These are phyloP conservation scores for Phortica okadai DNA, from an alignment of 2,888 invertebrate species.

Conservation along the genomic window DNA sequence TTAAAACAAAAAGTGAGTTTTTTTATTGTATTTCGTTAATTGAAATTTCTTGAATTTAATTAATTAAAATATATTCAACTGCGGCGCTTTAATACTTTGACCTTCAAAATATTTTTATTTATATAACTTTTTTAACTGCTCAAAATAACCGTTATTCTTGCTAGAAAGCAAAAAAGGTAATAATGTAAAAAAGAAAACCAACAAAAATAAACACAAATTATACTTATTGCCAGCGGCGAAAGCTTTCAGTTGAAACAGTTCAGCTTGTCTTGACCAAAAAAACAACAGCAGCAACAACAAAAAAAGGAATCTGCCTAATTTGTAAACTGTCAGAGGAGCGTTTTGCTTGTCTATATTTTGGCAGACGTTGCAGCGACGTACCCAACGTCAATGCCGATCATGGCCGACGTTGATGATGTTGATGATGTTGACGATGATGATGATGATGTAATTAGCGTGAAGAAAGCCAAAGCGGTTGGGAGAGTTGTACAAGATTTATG, in stretches of 20 bases:
- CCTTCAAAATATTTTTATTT: conserved; percentile 51
- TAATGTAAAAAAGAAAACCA: conserved; percentile 10
- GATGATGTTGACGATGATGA: conserved; percentile 28
- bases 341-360: not conserved
- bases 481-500: conserved; percentile 54
- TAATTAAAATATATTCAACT: not conserved
- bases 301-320: conserved; percentile 49
- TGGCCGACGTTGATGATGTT: conserved; percentile 17
- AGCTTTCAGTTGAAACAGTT: conserved; percentile 50
- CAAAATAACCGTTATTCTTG: not conserved
- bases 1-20: conserved; percentile 23
- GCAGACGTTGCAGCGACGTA: not conserved
- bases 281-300: conserved; percentile 1
- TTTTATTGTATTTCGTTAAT: not conserved
- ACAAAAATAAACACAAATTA: conserved; percentile 48
- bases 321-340: conserved; percentile 31
- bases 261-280: conserved; percentile 11
- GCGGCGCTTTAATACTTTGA: conserved; percentile 43
- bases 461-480: conserved; percentile 55
- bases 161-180: conserved; percentile 34
- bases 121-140: not conserved
- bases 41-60: not conserved
- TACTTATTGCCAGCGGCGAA: conserved; percentile 41
- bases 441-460: conserved; percentile 67
- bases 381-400: conserved; percentile 3